Percentiles rank a stretch among this genome's conserved stretches.
Evolutionary conservation across 2,797 vertebrate species (phyloP).

Genomic region (Clarias platycephalus): DNA sequence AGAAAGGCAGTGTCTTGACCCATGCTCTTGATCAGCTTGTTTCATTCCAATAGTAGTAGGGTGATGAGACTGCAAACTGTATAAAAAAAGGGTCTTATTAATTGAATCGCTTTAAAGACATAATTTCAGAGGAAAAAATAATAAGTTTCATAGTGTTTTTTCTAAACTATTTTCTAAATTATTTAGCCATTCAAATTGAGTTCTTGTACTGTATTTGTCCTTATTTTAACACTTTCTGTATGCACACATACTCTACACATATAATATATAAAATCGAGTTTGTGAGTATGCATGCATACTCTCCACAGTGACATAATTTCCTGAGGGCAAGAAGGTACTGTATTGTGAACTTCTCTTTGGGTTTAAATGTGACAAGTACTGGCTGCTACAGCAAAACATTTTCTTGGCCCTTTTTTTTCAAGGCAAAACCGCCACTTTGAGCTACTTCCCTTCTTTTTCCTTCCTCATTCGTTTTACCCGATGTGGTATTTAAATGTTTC

Average conservation of each 20-base stretch:
- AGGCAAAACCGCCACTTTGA: constrained; percentile 49
- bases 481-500: constrained; percentile 56
- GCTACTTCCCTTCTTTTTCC: constrained; percentile 31
- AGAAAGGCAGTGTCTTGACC: constrained; percentile 43
- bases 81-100: constrained; percentile 34
- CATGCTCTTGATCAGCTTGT: constrained; percentile 21
- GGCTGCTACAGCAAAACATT: constrained; percentile 28
- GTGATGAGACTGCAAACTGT: constrained; percentile 40
- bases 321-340: constrained; percentile 16
- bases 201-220: not conserved
- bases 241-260: not conserved
- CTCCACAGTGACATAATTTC: not conserved
- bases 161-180: not conserved
- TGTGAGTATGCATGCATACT: constrained; percentile 4
- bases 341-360: constrained; percentile 34
- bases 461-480: constrained; percentile 39
- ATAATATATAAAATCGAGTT: not conserved
- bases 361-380: constrained; percentile 31
- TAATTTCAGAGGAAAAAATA: not conserved
- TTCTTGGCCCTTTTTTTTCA: constrained; percentile 41
- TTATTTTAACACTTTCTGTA: not conserved
- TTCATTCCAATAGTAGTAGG: constrained; percentile 27
- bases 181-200: not conserved
- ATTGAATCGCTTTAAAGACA: constrained; percentile 38
- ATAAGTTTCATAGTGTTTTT: not conserved